These are phyloP conservation scores for Manis javanica DNA, from an alignment of 2,797 vertebrate species.

Conservation along the genomic window DNA sequence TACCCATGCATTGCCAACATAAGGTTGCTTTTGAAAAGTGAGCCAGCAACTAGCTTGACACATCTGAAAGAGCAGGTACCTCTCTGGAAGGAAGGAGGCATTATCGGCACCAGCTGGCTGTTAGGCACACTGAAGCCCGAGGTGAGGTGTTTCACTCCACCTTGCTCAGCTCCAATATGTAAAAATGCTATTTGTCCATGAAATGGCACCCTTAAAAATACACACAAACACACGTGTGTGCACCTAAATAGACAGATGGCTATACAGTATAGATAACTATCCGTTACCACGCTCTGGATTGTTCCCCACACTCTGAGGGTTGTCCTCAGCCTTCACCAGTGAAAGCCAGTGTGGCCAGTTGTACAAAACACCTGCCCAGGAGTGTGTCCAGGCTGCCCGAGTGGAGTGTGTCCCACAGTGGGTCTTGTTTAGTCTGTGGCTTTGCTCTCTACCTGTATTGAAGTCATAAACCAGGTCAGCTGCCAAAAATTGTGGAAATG, in stretches of 20 bases:
- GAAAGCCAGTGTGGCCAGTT: neutral
- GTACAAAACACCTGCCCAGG: neutral
- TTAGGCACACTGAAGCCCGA: neutral
- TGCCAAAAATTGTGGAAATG: conserved; percentile 12
- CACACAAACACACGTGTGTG: neutral
- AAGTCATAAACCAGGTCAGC: neutral
- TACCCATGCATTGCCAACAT: neutral
- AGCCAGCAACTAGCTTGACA: neutral
- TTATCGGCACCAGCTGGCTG: neutral
- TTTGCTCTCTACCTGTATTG: neutral
- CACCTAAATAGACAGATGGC: neutral
- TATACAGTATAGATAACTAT: neutral
- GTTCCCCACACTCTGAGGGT: neutral
- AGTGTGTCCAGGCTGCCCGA: too few species aligned
- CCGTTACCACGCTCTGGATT: neutral
- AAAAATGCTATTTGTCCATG: neutral
- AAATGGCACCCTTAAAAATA: neutral
- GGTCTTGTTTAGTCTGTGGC: neutral
- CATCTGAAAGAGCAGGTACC: neutral
- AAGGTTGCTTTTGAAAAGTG: conserved; percentile 32
- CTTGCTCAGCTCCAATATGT: neutral
- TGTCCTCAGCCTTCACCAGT: neutral
- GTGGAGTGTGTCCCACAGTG: neutral
- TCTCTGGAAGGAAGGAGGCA: neutral
- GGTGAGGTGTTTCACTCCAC: neutral